Evolutionary conservation across 2,888 invertebrate species (phyloP).

Genomic region (Orthosia incerta): DNA sequence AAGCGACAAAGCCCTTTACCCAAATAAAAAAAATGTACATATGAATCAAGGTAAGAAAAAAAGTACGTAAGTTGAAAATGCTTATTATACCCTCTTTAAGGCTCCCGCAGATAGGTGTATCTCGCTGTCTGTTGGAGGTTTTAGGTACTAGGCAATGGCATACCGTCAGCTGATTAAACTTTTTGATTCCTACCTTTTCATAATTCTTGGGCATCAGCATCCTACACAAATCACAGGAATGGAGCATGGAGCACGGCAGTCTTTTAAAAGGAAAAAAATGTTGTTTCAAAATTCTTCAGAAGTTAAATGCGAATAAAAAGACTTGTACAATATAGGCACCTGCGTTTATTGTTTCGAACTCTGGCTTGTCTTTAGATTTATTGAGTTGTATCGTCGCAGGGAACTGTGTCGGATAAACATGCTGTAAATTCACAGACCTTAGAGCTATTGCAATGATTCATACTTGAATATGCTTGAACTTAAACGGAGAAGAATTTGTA

Average conservation of each 20-base stretch:
- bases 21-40: no score
- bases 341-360: slow-evolving; percentile 49
- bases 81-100: no score
- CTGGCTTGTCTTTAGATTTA: slow-evolving; percentile 35
- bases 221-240: background rate
- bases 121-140: no score
- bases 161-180: no score
- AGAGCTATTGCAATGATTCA: background rate
- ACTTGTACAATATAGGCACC: slow-evolving; percentile 25
- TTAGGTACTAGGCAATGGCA: no score
- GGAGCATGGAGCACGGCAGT: no score
- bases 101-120: no score
- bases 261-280: background rate
- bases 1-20: no score
- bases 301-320: slow-evolving; percentile 29
- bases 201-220: no score
- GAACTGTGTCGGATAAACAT: slow-evolving; percentile 42
- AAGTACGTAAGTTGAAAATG: no score
- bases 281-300: slow-evolving; percentile 23
- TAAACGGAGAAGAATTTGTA: background rate
- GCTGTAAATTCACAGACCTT: slow-evolving; percentile 26
- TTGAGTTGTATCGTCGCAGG: slow-evolving; percentile 26
- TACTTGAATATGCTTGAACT: background rate
- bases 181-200: no score
- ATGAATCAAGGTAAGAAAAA: no score